Percentiles rank a stretch among this genome's conserved stretches.
Evolutionary conservation across 2,888 invertebrate genomes (phyloP).

Genomic region (Limnephilus rhombicus): DNA sequence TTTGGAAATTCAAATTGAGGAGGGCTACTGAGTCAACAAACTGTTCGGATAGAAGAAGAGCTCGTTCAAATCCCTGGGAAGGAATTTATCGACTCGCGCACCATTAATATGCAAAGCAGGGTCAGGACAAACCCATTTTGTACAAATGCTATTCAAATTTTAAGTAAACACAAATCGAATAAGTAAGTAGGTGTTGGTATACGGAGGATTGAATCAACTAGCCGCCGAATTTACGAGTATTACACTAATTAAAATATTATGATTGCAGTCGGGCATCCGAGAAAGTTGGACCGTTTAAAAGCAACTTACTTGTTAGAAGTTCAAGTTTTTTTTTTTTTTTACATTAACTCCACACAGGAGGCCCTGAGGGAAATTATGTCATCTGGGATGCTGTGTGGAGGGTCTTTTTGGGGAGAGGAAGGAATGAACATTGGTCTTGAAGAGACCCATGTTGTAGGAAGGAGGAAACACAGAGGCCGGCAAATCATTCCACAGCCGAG

Average conservation of each 20-base stretch:
- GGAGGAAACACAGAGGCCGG: too few species aligned
- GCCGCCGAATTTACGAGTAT: slow-evolving; percentile 3
- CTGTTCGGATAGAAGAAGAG: not conserved
- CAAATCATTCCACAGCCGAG: too few species aligned
- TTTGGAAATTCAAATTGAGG: slow-evolving; percentile 4
- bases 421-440: too few species aligned
- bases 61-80: slow-evolving; percentile 54
- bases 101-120: slow-evolving; percentile 63
- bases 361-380: too few species aligned
- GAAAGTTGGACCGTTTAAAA: not conserved
- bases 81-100: slow-evolving; percentile 58
- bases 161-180: slow-evolving; percentile 55
- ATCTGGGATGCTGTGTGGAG: too few species aligned
- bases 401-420: too few species aligned
- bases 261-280: slow-evolving; percentile 4
- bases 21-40: slow-evolving; percentile 49
- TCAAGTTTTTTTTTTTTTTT: too few species aligned
- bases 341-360: too few species aligned
- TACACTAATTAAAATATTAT: slow-evolving; percentile 30
- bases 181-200: slow-evolving; percentile 32
- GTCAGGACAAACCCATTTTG: slow-evolving; percentile 49
- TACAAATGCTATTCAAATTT: slow-evolving; percentile 56
- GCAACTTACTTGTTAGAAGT: not conserved
- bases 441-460: too few species aligned
- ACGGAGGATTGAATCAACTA: slow-evolving; percentile 14